Base-by-base conservation (phyloP, 2,888 invertebrate species). In the Nomada lathburiana region DNA sequence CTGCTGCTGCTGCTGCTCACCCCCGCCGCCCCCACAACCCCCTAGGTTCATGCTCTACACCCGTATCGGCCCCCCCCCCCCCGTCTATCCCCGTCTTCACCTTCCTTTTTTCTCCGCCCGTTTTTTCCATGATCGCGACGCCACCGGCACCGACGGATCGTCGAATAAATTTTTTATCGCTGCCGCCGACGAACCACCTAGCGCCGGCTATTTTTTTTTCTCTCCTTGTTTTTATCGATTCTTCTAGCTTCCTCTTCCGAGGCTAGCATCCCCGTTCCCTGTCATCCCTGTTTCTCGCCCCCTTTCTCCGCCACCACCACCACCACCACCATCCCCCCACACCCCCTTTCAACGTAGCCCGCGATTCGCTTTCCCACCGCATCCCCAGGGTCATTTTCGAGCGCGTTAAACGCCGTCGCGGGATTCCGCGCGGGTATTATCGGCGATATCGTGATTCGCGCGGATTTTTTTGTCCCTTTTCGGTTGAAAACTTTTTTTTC, bases 81-180 rank as follows among this genome's bases (percentile, higher is more conserved):
- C 1, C 57, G 11, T 23, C 57, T 57, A 57, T 57, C 57, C 53
- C 82, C 60, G 47, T 83, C 82, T 69, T 55, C 72, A 18, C 64
- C 44, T 74, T 57, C 69, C 23, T 79, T 64, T 83, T 81, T 67
- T 20, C 13, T 20, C 53, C 59, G 53, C 53, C 57, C 20, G 26
- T 75, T 63, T 57, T 53, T 68, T 36, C 68, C 78, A 57, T 67
- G 73, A 69, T 80, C 68, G 70, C 73, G 52, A 80, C 81, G 85
- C 85, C 82, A 80, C 69, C 81, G 77, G 80, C 84, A 82, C 79
- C 79, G 82, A 75, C 82, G 86, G 72, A 88, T 88, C 83, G 89
- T 76, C 88, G 86, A 88, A 86, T 88, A 88, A 88, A 86, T 88
- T 88, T 89, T 89, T 89, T 89, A 86, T 86, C 84, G 75, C 57